Evolutionary conservation across 2,797 vertebrate species (phyloP).

Genomic region (Telmatherina bonti): DNA sequence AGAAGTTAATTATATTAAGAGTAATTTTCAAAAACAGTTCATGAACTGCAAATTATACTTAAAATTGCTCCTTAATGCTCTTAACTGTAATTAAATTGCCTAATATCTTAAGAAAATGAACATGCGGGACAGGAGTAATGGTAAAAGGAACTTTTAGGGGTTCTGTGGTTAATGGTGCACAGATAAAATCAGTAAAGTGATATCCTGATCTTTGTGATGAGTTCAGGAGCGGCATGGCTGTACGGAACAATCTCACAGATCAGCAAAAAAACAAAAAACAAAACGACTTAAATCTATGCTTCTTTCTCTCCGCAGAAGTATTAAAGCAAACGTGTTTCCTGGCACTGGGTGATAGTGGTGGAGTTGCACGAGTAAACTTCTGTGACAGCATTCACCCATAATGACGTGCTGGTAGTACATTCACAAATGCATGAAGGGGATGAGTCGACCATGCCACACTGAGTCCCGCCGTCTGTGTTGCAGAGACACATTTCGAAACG

Average conservation of each 20-base stretch:
- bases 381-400: constrained; percentile 27
- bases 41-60: constrained; percentile 90
- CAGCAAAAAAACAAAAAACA: too few relatives aligned
- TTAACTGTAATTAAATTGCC: constrained; percentile 87
- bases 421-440: constrained; percentile 52
- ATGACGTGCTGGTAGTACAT: constrained; percentile 29
- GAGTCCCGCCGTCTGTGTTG: constrained; percentile 52
- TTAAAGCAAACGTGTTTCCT: background rate
- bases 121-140: constrained; percentile 65
- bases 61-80: constrained; percentile 87
- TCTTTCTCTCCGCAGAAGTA: too few relatives aligned
- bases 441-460: constrained; percentile 29
- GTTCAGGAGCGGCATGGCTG: background rate
- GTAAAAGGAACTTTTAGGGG: constrained; percentile 66
- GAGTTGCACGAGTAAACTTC: background rate
- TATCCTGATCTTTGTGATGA: constrained; percentile 10
- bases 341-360: background rate
- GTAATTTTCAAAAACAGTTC: constrained; percentile 91
- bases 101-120: constrained; percentile 84
- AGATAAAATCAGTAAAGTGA: constrained; percentile 42
- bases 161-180: constrained; percentile 48
- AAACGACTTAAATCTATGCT: background rate
- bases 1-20: constrained; percentile 90
- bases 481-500: constrained; percentile 43
- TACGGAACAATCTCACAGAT: background rate